phyloP scores from a whole-genome alignment of 2,888 invertebrate genomes.

The Agrochola lychnidis region DNA sequence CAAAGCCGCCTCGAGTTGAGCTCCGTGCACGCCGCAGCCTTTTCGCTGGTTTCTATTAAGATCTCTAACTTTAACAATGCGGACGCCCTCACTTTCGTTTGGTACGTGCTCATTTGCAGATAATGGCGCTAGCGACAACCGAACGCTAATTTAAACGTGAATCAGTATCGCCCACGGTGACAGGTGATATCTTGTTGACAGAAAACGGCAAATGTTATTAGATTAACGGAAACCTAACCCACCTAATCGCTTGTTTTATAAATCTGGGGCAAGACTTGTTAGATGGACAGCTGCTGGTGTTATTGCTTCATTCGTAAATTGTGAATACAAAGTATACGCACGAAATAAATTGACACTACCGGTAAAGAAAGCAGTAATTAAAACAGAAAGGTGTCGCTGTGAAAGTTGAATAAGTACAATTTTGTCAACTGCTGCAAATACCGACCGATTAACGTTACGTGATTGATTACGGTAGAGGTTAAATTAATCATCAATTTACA shows the following conservation, averaged over 20 bases:
- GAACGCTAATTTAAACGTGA: conserved; percentile 69
- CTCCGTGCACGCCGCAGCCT: conserved; percentile 75
- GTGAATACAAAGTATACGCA: conserved; percentile 46
- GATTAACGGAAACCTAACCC: conserved; percentile 30
- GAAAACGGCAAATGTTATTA: conserved; percentile 44
- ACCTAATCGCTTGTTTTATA: conserved; percentile 14
- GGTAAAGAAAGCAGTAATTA: conserved; percentile 72
- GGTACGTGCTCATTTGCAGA: conserved; percentile 78
- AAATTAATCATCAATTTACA: conserved; percentile 16
- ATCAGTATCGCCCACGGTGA: conserved; percentile 64
- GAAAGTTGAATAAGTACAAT: conserved; percentile 72
- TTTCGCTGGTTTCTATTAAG: conserved; percentile 86
- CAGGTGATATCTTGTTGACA: conserved; percentile 53
- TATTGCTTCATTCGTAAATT: conserved; percentile 41
- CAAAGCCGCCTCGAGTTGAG: conserved; percentile 70
- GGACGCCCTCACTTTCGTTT: conserved; percentile 88
- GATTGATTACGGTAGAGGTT: conserved; percentile 34
- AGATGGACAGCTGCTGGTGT: neutral
- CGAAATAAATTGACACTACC: conserved; percentile 58
- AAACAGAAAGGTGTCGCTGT: conserved; percentile 69
- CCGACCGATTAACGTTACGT: conserved; percentile 41
- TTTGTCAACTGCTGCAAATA: conserved; percentile 67
- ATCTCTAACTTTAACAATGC: conserved; percentile 85
- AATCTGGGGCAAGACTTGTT: conserved; percentile 32
- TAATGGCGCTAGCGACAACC: conserved; percentile 71